Conservation (phyloP, 2,113 vertebrate genomes). For the Amphilophus citrinellus region DNA sequence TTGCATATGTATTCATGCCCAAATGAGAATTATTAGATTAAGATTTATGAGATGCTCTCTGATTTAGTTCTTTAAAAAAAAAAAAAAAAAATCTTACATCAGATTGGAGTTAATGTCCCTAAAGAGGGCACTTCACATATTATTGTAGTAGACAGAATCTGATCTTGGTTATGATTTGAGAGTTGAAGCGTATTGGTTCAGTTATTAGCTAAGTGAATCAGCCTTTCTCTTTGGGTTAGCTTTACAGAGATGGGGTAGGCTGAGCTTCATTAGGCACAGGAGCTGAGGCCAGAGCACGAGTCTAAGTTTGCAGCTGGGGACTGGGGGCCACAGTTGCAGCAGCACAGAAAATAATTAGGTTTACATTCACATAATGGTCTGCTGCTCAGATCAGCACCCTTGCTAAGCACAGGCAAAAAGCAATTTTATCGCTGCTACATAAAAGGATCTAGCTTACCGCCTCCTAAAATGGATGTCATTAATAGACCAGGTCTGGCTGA, state of each 20-base stretch:
- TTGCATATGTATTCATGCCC: constrained; percentile 70
- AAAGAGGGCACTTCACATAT: constrained; percentile 56
- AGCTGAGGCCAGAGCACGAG: constrained; percentile 40
- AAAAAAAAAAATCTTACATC: constrained; percentile 37
- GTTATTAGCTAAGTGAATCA: constrained; percentile 59
- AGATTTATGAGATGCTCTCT: constrained; percentile 66
- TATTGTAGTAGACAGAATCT: constrained; percentile 50
- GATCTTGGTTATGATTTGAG: constrained; percentile 56
- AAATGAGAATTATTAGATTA: constrained; percentile 72
- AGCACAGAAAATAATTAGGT: constrained; percentile 79
- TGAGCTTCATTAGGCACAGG: constrained; percentile 45
- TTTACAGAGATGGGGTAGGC: constrained; percentile 24
- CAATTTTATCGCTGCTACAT: constrained; percentile 72
- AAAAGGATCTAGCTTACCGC: constrained; percentile 65
- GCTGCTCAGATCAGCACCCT: constrained; percentile 65
- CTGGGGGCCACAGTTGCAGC: constrained; percentile 51
- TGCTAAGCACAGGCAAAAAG: constrained; percentile 75
- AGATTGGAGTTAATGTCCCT: constrained; percentile 55
- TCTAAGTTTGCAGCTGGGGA: constrained; percentile 61
- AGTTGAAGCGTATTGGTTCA: constrained; percentile 51
- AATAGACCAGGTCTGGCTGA: constrained; percentile 75
- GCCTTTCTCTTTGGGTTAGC: constrained; percentile 40
- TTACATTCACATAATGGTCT: constrained; percentile 80
- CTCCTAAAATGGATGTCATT: constrained; percentile 72
- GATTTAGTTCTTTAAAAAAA: constrained; percentile 20